Evolutionary conservation across 1,140 invertebrate species (phyloP), one percentile per base, ranked within the genome.

Genomic region (Vollenhovia emeryi): DNA sequence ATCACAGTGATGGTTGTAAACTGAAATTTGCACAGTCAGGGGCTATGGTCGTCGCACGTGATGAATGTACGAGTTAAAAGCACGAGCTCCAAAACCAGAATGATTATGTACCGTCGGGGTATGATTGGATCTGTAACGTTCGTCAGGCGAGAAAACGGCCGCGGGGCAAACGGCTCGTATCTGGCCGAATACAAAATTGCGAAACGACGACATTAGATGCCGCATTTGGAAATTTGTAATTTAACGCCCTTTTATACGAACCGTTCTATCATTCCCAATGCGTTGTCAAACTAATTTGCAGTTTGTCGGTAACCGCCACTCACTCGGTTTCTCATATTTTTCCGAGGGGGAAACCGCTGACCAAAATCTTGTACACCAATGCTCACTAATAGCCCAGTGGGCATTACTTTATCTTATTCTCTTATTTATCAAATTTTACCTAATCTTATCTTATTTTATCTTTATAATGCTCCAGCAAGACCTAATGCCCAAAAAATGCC

Each of bases 1-100:
- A 57, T 80, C n/a, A 30, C n/a, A 55, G 74, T 18, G 36, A 30
- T 45, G 15, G 15, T 48, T 69, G 18, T 33, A 71, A n/a, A 40
- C 48, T 55, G 15, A 80, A 80, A 80, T 80, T 80, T 71, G 24
- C 18, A 55, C 36, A 69, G 15, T 57, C 59, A 55, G 43, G 30
- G 13, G 13, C 33, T 15, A 52, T 1, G 48, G 55, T 15, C 9
- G n/a, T 43, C 9, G 45, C 24, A 15, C 33, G 1, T 57, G 66
- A 82, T 73, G 36, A 82, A 57, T 45, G 11, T 55, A 9, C 21
- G 9, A 57, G 50, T 43, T 73, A 57, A 82, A 59, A 82, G 48
- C 24, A 50, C 18, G 30, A 15, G 8, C 40, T 27, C 15, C 21
- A 24, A n/a, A 50, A 57, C n/a, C 9, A 73, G 40, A 52, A 27